Evolutionary conservation across 2,888 invertebrate species (phyloP).

Genomic region (Cryptophagus acutangulus): DNA sequence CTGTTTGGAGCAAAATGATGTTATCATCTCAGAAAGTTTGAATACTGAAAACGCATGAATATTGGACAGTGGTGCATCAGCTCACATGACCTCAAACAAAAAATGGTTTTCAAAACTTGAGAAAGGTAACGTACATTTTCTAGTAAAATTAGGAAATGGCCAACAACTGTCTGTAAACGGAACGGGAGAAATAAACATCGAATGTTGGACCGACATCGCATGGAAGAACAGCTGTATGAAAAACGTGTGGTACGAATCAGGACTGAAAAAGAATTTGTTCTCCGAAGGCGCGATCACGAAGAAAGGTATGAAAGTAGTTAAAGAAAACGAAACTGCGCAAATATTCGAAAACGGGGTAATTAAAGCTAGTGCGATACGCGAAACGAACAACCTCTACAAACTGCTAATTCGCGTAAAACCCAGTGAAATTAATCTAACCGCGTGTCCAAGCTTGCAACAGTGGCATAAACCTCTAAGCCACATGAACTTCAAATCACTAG

Average conservation of each 20-base stretch:
- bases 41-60: too few species aligned
- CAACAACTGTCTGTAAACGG: too few species aligned
- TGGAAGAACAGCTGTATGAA: constrained; percentile 26
- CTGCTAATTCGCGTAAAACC: constrained; percentile 20
- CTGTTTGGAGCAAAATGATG: too few species aligned
- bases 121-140: too few species aligned
- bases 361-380: constrained; percentile 19
- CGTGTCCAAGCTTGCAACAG: neutral
- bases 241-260: constrained; percentile 34
- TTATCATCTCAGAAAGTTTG: too few species aligned
- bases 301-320: constrained; percentile 31
- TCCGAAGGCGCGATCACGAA: constrained; percentile 35
- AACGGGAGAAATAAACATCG: too few species aligned
- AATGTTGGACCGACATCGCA: constrained; percentile 3
- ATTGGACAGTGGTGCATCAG: too few species aligned
- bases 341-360: constrained; percentile 18
- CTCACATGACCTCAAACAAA: too few species aligned
- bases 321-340: constrained; percentile 22
- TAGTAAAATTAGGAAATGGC: too few species aligned
- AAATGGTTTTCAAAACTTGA: too few species aligned
- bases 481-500: constrained; percentile 12
- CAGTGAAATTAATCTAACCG: constrained; percentile 17
- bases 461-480: constrained; percentile 18
- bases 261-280: constrained; percentile 36
- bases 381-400: constrained; percentile 28